Evolutionary conservation across 2,113 vertebrate species (phyloP).

Genomic region (Lepus timidus): DNA sequence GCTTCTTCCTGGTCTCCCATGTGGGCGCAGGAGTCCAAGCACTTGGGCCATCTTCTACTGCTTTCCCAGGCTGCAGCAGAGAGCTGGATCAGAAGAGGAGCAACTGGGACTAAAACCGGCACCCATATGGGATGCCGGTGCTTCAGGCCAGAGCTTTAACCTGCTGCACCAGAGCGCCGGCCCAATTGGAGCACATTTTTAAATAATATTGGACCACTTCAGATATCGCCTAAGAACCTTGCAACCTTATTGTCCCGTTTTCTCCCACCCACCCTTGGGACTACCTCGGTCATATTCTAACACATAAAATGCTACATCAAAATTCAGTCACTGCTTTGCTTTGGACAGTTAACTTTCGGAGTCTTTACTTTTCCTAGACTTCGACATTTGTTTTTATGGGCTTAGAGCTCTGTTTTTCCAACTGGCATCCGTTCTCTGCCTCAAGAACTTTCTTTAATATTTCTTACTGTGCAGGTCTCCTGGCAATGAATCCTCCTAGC

Average conservation of each 20-base stretch:
- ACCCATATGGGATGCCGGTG: too few species aligned
- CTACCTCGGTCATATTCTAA: not conserved
- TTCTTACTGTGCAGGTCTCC: not conserved
- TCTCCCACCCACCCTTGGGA: not conserved
- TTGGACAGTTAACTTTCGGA: not conserved
- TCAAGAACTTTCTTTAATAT: not conserved
- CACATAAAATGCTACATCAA: not conserved
- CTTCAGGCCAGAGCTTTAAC: too few species aligned
- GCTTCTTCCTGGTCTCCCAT: too few species aligned
- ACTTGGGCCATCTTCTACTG: too few species aligned
- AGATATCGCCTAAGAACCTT: not conserved
- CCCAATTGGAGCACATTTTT: not conserved
- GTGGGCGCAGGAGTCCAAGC: too few species aligned
- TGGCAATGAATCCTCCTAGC: conserved; percentile 2
- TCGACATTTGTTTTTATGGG: not conserved
- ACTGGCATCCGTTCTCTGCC: not conserved
- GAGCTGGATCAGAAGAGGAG: too few species aligned
- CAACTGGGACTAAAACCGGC: too few species aligned
- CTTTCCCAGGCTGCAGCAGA: too few species aligned
- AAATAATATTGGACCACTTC: not conserved
- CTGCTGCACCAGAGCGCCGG: too few species aligned
- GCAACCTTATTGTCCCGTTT: not conserved
- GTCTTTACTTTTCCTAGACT: not conserved
- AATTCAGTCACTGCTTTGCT: not conserved
- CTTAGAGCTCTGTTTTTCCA: not conserved